Conservation (phyloP, 2,888 invertebrate species). For the Brachyopa scutellaris region DNA sequence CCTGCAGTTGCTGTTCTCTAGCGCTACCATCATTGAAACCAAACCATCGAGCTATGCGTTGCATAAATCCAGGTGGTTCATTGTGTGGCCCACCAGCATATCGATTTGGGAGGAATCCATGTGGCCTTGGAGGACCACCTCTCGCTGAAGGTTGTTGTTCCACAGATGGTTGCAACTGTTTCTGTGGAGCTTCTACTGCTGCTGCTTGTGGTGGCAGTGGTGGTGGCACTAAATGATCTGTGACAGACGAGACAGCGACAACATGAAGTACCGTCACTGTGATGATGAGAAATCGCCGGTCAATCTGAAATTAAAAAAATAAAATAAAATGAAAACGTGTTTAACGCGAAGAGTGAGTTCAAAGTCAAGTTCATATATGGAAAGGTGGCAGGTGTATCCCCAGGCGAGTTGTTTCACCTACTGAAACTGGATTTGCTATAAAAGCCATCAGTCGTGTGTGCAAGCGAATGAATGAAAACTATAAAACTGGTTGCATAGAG, state of each 20-base stretch:
- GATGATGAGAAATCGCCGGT: conserved; percentile 36
- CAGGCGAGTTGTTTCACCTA: neutral
- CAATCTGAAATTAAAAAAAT: conserved; percentile 35
- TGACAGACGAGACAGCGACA: conserved; percentile 73
- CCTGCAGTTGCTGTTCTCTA: conserved; percentile 76
- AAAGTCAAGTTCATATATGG: neutral
- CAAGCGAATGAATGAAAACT: neutral
- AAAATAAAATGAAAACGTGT: neutral
- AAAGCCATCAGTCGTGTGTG: neutral
- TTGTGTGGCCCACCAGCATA: conserved; percentile 22
- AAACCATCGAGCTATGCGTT: conserved; percentile 81
- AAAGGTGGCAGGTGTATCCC: neutral
- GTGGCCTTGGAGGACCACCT: conserved; percentile 32
- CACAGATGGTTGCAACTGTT: conserved; percentile 43
- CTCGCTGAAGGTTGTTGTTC: conserved; percentile 46
- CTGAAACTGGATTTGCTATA: neutral
- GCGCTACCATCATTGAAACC: conserved; percentile 76
- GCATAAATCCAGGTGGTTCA: conserved; percentile 79
- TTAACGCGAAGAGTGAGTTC: neutral
- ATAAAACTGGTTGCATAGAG: neutral
- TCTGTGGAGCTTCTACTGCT: conserved; percentile 52
- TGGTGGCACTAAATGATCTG: conserved; percentile 79
- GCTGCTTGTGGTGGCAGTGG: conserved; percentile 74
- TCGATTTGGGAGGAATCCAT: conserved; percentile 29
- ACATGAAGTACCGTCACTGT: conserved; percentile 30